phyloP scores from a whole-genome alignment of 2,888 invertebrate species.

The Periphyllus acericola region DNA sequence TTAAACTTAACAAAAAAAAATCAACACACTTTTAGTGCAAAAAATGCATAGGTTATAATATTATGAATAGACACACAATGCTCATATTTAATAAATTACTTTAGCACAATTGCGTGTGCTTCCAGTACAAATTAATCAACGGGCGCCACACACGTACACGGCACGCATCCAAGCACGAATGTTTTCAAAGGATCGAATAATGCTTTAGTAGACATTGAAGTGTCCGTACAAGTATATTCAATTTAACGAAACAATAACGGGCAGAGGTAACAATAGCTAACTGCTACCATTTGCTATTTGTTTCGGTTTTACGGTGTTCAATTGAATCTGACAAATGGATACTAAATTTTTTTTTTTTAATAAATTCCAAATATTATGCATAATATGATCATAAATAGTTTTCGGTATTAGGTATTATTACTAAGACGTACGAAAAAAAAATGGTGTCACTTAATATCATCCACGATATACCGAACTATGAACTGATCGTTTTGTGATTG shows the following conservation, averaged over 20 bases:
- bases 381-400: too few species aligned
- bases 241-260: neutral
- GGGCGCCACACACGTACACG: too few species aligned
- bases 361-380: too few species aligned
- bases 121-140: constrained; percentile 7
- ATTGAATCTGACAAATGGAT: neutral
- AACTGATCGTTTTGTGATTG: too few species aligned
- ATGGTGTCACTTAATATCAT: too few species aligned
- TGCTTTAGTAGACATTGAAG: neutral
- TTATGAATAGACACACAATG: neutral
- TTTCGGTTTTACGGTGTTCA: neutral
- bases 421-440: too few species aligned
- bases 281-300: neutral
- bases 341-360: too few species aligned
- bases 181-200: constrained; percentile 12
- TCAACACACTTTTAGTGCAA: neutral
- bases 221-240: neutral
- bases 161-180: neutral
- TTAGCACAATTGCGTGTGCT: neutral
- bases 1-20: neutral
- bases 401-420: too few species aligned
- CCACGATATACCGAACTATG: too few species aligned
- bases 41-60: too few species aligned
- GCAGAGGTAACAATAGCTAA: neutral
- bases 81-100: neutral